phyloP scores from a whole-genome alignment of 2,888 invertebrate genomes.

The Xylota segnis region DNA sequence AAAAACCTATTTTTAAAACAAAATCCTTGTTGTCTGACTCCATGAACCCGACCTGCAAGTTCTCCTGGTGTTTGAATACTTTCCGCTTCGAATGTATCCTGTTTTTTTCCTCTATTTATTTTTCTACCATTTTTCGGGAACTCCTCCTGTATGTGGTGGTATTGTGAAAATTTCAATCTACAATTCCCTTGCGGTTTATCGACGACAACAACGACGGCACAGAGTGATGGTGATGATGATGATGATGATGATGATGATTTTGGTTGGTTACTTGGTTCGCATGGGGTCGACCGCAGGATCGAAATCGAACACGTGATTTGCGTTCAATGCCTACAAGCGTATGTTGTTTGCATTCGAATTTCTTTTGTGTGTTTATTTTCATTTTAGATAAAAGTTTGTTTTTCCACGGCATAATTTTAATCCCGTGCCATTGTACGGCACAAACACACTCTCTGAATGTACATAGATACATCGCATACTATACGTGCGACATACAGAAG shows the following conservation, averaged over 20 bases:
- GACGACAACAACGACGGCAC: constrained; percentile 35
- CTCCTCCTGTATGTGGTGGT: constrained; percentile 16
- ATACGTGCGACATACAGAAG: constrained; percentile 27
- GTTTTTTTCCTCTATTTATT: constrained; percentile 44
- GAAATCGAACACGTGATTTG: constrained; percentile 70
- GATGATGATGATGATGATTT: constrained; percentile 55
- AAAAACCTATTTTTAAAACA: too few species aligned
- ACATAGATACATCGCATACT: background rate
- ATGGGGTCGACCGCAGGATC: constrained; percentile 66
- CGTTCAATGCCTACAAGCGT: constrained; percentile 4
- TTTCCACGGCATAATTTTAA: constrained; percentile 58
- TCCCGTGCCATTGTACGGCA: constrained; percentile 35
- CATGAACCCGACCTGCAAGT: too few species aligned
- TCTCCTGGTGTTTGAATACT: constrained; percentile 1
- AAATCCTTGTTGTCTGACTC: too few species aligned
- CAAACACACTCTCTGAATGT: constrained; percentile 1
- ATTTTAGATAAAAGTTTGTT: constrained; percentile 71
- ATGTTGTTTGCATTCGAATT: constrained; percentile 70
- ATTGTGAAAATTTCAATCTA: constrained; percentile 53
- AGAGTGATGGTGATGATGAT: constrained; percentile 38
- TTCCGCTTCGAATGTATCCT: constrained; percentile 54
- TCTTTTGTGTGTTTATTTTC: constrained; percentile 69
- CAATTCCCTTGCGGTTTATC: constrained; percentile 68
- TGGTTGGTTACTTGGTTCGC: constrained; percentile 49
- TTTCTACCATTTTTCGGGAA: constrained; percentile 23